Evolutionary conservation across 2,797 vertebrate genomes (phyloP).

Genomic region (Halcyon chelicuti): DNA sequence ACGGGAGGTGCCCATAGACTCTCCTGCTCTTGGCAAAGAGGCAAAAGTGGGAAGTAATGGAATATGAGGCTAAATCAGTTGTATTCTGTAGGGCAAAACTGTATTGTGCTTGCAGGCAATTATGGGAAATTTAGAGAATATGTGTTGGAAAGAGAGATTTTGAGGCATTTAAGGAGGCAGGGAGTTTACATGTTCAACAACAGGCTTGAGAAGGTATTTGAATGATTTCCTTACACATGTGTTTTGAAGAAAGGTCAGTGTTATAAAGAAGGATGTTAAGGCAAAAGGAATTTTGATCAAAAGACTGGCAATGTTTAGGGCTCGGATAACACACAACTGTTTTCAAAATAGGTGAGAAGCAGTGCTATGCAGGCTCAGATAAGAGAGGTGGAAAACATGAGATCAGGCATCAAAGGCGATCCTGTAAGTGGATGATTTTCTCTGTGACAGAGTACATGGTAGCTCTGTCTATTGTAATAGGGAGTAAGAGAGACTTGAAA

Average conservation of each 20-base stretch:
- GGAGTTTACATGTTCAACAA: not conserved
- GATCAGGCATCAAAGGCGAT: constrained; percentile 18
- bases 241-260: not conserved
- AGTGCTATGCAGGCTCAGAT: not conserved
- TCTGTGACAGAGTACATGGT: not conserved
- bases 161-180: not conserved
- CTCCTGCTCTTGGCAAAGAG: not conserved
- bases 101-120: not conserved
- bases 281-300: constrained; percentile 1
- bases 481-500: not conserved
- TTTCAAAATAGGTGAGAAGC: constrained; percentile 12
- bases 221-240: not conserved
- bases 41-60: not conserved
- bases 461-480: not conserved
- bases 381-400: not conserved
- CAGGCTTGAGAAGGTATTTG: not conserved
- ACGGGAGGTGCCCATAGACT: not conserved
- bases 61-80: not conserved
- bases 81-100: not conserved
- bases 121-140: not conserved
- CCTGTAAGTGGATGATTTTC: constrained; percentile 26
- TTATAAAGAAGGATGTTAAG: not conserved
- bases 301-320: not conserved
- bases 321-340: not conserved
- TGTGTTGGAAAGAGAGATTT: not conserved